Percentiles rank a stretch among this genome's conserved stretches.
These are phyloP conservation scores for Acestrorhynchus altus DNA, from an alignment of 2,797 vertebrate genomes.

Conservation along the genomic window DNA sequence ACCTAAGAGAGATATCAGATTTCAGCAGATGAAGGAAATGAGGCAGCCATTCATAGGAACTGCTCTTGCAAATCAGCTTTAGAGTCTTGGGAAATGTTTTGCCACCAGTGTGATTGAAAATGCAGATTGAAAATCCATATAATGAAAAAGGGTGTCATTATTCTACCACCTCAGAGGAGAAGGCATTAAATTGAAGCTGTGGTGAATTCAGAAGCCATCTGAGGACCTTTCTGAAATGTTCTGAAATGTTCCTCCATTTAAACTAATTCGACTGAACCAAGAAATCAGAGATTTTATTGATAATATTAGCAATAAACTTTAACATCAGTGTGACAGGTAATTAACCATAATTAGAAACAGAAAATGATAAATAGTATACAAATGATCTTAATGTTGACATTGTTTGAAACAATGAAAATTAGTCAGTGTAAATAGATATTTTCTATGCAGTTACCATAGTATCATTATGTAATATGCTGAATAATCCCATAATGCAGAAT, in stretches of 20 bases:
- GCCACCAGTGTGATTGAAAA: constrained; percentile 26
- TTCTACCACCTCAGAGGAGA: constrained; percentile 20
- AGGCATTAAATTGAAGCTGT: not conserved
- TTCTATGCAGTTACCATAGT: too few relatives aligned
- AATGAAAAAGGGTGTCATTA: constrained; percentile 42
- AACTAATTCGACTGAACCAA: constrained; percentile 21
- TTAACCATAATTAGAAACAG: not conserved
- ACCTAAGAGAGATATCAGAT: not conserved
- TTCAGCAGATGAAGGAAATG: constrained; percentile 1
- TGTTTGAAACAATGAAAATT: not conserved
- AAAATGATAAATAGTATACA: not conserved
- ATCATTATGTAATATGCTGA: not conserved
- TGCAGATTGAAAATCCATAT: constrained; percentile 15
- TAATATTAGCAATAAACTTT: not conserved
- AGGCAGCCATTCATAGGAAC: not conserved
- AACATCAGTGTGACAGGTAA: not conserved
- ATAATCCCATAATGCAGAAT: not conserved
- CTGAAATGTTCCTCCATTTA: constrained; percentile 20
- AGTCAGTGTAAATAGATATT: constrained; percentile 48
- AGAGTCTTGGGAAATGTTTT: constrained; percentile 29
- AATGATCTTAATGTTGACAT: too few relatives aligned
- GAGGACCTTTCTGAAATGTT: not conserved
- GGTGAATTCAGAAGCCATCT: not conserved
- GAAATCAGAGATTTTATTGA: not conserved
- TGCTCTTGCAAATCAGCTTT: constrained; percentile 8